A percentile compares a stretch with the other conserved stretches of the same genome.
These are phyloP conservation scores for Simalia tracyae DNA, from an alignment of 2,797 vertebrate genomes.

Conservation along the genomic window DNA sequence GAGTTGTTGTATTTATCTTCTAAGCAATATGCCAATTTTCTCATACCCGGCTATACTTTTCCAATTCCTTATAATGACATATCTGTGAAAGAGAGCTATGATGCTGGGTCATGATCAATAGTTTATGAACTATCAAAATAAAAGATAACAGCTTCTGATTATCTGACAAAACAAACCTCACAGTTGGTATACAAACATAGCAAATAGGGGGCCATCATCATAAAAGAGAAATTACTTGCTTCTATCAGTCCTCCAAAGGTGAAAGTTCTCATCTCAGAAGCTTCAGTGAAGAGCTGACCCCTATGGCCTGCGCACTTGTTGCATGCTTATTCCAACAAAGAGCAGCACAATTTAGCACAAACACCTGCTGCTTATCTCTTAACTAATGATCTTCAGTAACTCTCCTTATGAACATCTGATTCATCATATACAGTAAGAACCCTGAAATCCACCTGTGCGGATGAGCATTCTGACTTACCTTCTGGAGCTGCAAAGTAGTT, in stretches of 20 bases:
- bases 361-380: not conserved
- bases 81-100: conserved; percentile 43
- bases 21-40: conserved; percentile 49
- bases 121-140: conserved; percentile 49
- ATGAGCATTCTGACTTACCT: not conserved
- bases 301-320: not conserved
- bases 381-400: not conserved
- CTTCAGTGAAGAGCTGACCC: not conserved
- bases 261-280: not conserved
- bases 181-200: not conserved
- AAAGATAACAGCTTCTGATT: conserved; percentile 32
- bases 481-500: not conserved
- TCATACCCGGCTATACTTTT: conserved; percentile 54
- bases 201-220: not conserved
- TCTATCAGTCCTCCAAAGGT: not conserved
- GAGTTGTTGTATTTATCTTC: conserved; percentile 45
- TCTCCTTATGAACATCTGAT: not conserved
- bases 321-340: not conserved
- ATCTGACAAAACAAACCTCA: not conserved
- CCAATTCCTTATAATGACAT: conserved; percentile 54
- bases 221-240: not conserved
- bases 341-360: not conserved
- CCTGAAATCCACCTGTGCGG: not conserved
- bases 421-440: not conserved
- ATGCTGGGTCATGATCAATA: conserved; percentile 41